Percentiles rank a stretch among this genome's conserved stretches.
Conservation (phyloP, 64 coral and sea anemone species). For the Montipora sp. region DNA sequence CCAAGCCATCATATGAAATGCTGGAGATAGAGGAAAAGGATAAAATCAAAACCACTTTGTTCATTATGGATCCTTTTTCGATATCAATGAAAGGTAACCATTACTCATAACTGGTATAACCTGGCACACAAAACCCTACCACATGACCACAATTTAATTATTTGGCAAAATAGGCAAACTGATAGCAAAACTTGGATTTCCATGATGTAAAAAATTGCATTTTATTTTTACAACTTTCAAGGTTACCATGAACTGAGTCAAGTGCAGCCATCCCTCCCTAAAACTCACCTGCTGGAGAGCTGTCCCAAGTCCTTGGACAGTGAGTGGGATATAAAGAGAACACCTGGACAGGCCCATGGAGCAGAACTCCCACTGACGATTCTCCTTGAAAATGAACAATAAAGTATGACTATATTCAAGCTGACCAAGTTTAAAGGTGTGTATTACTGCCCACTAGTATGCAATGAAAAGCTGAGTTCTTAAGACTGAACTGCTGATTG, state of each 20-base stretch:
- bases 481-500: too few species aligned
- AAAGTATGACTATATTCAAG: background rate
- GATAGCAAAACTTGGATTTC: background rate
- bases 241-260: background rate
- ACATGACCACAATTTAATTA: constrained; percentile 1
- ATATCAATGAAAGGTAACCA: constrained; percentile 5
- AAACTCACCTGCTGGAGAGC: background rate
- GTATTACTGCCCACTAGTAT: too few species aligned
- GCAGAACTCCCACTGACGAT: background rate
- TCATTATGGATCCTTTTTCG: background rate
- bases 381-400: background rate
- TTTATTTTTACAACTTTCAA: background rate
- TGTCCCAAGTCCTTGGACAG: background rate
- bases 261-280: background rate
- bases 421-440: background rate
- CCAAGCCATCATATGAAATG: background rate
- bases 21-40: background rate
- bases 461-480: too few species aligned
- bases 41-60: background rate
- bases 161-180: background rate
- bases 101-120: background rate
- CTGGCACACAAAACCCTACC: constrained; percentile 6
- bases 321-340: constrained; percentile 5
- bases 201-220: constrained; percentile 6
- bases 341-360: background rate